Evolutionary conservation across 2,113 vertebrate species (phyloP).

Genomic region (Macquaria ambigua): DNA sequence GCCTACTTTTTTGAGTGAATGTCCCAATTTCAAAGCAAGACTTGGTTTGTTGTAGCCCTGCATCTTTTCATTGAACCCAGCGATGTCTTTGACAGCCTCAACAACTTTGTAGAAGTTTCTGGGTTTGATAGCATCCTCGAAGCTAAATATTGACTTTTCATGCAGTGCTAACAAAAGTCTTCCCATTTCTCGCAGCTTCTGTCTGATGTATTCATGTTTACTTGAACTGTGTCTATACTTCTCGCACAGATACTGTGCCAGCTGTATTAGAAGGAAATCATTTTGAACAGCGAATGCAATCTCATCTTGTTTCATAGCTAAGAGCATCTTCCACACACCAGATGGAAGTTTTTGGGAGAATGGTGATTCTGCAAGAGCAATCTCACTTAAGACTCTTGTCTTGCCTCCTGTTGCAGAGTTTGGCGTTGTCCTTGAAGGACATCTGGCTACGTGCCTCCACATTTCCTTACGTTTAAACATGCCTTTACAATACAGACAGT

Average conservation of each 20-base stretch:
- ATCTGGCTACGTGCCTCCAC: constrained; percentile 47
- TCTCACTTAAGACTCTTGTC: neutral
- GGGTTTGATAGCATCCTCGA: constrained; percentile 55
- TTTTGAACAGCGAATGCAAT: constrained; percentile 36
- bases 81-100: constrained; percentile 30
- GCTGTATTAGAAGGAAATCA: constrained; percentile 49
- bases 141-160: constrained; percentile 35
- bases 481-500: constrained; percentile 67
- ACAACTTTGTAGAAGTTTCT: constrained; percentile 60
- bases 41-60: constrained; percentile 37
- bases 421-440: neutral
- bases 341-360: constrained; percentile 8
- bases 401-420: neutral
- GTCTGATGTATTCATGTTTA: constrained; percentile 24
- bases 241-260: constrained; percentile 38
- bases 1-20: constrained; percentile 43
- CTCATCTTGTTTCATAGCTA: constrained; percentile 48
- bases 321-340: constrained; percentile 49
- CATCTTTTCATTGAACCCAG: constrained; percentile 38
- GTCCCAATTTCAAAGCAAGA: constrained; percentile 46
- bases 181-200: constrained; percentile 62
- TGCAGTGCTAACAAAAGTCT: constrained; percentile 52
- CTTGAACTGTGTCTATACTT: constrained; percentile 16
- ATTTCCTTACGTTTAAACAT: neutral
- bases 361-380: constrained; percentile 16